A percentile compares a stretch with the other conserved stretches of the same genome.
phyloP scores from a whole-genome alignment of 2,888 invertebrate species.

The Diplolepis rosae region DNA sequence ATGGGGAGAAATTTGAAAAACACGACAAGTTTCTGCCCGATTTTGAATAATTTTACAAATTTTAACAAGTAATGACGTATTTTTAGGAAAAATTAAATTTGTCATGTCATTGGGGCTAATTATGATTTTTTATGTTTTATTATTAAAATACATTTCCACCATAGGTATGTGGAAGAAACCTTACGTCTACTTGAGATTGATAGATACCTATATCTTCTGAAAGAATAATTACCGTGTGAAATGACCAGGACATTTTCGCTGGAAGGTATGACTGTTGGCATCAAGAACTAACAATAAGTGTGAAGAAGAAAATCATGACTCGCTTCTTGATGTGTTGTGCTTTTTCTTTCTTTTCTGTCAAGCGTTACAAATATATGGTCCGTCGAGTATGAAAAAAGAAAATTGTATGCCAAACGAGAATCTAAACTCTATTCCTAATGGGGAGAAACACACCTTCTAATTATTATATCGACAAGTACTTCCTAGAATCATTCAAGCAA shows the following conservation, averaged over 20 bases:
- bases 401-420: not conserved
- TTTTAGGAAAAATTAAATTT: too few relatives aligned
- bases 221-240: not conserved
- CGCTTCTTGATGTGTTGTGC: not conserved
- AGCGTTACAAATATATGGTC: not conserved
- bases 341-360: slow-evolving; percentile 14
- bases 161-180: not conserved
- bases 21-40: too few relatives aligned
- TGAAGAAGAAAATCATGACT: not conserved
- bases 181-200: not conserved
- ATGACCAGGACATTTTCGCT: slow-evolving; percentile 4
- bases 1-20: too few relatives aligned
- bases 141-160: too few relatives aligned
- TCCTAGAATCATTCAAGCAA: not conserved
- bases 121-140: too few relatives aligned
- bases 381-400: slow-evolving; percentile 1
- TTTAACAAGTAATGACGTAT: too few relatives aligned
- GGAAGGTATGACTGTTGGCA: not conserved
- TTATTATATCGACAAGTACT: not conserved
- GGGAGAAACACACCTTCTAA: not conserved
- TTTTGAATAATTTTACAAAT: too few relatives aligned
- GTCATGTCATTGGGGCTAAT: too few relatives aligned
- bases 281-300: not conserved
- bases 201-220: not conserved
- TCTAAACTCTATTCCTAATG: not conserved